Percentiles rank a stretch among this genome's conserved stretches.
Conservation (phyloP, 2,888 invertebrate species). For the Unio delphinus region DNA sequence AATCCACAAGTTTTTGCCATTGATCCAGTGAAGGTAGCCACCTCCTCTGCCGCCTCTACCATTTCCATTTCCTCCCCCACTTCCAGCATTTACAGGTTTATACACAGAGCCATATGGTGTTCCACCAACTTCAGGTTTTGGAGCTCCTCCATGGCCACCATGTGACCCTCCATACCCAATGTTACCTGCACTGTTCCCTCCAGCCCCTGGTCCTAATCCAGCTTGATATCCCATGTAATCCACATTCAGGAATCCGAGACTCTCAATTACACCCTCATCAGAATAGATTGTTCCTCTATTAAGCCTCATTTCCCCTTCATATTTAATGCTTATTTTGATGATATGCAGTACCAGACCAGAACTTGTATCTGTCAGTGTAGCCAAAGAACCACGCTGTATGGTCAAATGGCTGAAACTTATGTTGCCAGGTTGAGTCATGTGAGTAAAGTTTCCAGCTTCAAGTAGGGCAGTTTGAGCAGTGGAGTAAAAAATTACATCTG, state of each 20-base stretch:
- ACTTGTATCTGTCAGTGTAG: slow-evolving; percentile 36
- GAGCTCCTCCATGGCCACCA: slow-evolving; percentile 60
- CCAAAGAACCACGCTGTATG: slow-evolving; percentile 49
- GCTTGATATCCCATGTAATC: slow-evolving; percentile 38
- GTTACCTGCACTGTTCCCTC: slow-evolving; percentile 27
- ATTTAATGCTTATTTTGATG: slow-evolving; percentile 43
- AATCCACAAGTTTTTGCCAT: slow-evolving; percentile 45
- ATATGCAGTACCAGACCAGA: slow-evolving; percentile 35
- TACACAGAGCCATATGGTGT: slow-evolving; percentile 54
- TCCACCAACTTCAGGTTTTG: slow-evolving; percentile 41
- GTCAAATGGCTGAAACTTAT: slow-evolving; percentile 45
- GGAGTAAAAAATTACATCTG: slow-evolving; percentile 41
- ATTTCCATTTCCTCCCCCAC: slow-evolving; percentile 53
- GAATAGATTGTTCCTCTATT: slow-evolving; percentile 48
- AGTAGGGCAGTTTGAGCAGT: slow-evolving; percentile 55
- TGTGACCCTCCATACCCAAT: slow-evolving; percentile 53
- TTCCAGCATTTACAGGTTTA: slow-evolving; percentile 40
- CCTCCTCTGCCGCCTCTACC: slow-evolving; percentile 55
- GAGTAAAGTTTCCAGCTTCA: slow-evolving; percentile 40
- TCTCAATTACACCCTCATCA: slow-evolving; percentile 48
- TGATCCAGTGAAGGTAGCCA: slow-evolving; percentile 48
- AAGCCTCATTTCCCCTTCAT: slow-evolving; percentile 46
- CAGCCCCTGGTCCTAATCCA: slow-evolving; percentile 33
- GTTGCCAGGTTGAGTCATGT: slow-evolving; percentile 48
- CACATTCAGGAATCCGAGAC: slow-evolving; percentile 42